Evolutionary conservation across 2,113 vertebrate species (phyloP).

Genomic region (Pterocles gutturalis): DNA sequence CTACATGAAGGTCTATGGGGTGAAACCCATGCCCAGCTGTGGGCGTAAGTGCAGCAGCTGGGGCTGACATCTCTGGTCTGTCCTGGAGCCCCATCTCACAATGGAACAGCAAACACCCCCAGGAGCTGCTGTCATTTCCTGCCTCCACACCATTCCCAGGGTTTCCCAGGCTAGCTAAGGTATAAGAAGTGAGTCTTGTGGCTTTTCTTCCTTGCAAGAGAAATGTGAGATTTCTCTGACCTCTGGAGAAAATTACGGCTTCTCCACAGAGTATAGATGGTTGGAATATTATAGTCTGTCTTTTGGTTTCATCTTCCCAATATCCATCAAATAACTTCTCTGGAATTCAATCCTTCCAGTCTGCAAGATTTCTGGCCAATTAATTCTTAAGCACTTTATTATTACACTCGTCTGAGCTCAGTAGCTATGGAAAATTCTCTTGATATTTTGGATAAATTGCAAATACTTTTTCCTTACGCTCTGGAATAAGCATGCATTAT

Average conservation of each 20-base stretch:
- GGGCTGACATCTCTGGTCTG: fast-evolving
- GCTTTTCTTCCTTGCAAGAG: not conserved
- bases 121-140: not conserved
- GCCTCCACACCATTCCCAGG: not conserved
- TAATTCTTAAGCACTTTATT: not conserved
- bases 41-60: not conserved
- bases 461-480: not conserved
- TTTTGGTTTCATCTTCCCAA: not conserved
- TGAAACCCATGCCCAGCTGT: not conserved
- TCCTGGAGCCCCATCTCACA: not conserved
- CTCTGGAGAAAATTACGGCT: not conserved
- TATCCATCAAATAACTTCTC: not conserved
- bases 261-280: not conserved
- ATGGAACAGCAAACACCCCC: not conserved
- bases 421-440: slow-evolving; percentile 1
- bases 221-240: not conserved
- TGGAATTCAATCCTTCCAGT: not conserved
- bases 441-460: not conserved
- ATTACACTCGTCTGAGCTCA: not conserved
- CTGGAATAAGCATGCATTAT: not conserved
- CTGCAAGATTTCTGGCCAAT: not conserved
- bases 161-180: not conserved
- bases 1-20: fast-evolving
- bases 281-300: not conserved
- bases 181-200: not conserved